phyloP scores from a whole-genome alignment of 2,797 vertebrate species.

The Danio aesculapii region DNA sequence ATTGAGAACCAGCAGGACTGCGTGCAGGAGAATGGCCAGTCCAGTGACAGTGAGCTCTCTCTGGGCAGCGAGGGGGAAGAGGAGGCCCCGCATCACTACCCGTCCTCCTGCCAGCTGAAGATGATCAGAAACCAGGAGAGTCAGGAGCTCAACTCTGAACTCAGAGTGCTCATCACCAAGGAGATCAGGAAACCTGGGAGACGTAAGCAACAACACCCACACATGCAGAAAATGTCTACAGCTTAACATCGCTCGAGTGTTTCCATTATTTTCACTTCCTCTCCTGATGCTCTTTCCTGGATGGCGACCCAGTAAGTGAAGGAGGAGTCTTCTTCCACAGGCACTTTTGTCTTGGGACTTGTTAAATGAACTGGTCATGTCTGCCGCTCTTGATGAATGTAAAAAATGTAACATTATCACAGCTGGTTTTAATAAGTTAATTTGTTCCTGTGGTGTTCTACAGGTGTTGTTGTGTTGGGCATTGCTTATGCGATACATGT shows the following conservation, averaged over 20 bases:
- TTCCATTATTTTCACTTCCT: constrained; percentile 2
- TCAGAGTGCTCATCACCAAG: constrained; percentile 90
- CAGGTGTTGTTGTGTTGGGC: not conserved
- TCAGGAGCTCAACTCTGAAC: constrained; percentile 89
- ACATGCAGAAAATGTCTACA: constrained; percentile 1
- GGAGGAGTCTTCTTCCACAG: not conserved
- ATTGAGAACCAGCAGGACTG: constrained; percentile 22
- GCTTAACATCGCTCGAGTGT: not conserved
- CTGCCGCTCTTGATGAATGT: not conserved
- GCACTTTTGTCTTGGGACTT: not conserved
- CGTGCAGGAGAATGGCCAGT: constrained; percentile 72
- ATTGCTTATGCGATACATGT: not conserved
- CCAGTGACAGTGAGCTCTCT: constrained; percentile 69
- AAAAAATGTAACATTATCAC: not conserved
- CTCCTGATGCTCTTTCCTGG: constrained; percentile 14
- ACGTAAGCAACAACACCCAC: constrained; percentile 72
- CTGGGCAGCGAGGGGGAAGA: constrained; percentile 73
- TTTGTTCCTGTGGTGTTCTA: not conserved
- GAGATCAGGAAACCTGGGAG: constrained; percentile 96
- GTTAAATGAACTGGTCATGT: not conserved
- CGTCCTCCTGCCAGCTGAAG: constrained; percentile 84
- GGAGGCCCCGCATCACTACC: constrained; percentile 70
- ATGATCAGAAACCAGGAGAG: constrained; percentile 84
- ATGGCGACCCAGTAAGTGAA: not conserved
- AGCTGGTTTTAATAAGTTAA: constrained; percentile 23